Evolutionary conservation across 2,888 invertebrate genomes (phyloP).

Genomic region (Drosophila neotestacea): DNA sequence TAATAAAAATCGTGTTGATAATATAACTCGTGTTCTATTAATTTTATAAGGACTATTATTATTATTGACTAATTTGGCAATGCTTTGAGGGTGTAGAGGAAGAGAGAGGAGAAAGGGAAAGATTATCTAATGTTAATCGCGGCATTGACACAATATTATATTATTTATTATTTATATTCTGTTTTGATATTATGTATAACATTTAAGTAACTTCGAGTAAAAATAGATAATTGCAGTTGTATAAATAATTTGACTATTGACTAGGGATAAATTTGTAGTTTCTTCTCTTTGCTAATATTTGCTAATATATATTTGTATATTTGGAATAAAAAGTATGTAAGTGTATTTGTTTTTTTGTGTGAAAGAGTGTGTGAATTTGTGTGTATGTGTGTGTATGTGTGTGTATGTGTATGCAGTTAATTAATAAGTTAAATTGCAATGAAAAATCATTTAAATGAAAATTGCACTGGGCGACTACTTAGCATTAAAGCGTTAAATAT

Average conservation of each 20-base stretch:
- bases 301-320: constrained; percentile 75
- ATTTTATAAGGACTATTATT: constrained; percentile 18
- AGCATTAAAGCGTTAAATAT: constrained; percentile 46
- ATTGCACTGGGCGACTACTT: constrained; percentile 72
- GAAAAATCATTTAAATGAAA: constrained; percentile 28
- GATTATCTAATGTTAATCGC: constrained; percentile 6
- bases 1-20: constrained; percentile 28
- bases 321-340: constrained; percentile 64
- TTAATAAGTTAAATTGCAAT: constrained; percentile 55
- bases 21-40: constrained; percentile 37
- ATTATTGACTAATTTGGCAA: constrained; percentile 50
- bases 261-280: constrained; percentile 83
- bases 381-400: constrained; percentile 11
- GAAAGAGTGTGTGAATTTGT: constrained; percentile 2
- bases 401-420: constrained; percentile 23
- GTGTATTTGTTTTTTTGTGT: constrained; percentile 11
- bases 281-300: constrained; percentile 62
- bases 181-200: constrained; percentile 40
- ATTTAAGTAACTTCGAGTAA: constrained; percentile 59
- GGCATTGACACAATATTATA: constrained; percentile 37
- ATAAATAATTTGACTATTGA: constrained; percentile 84
- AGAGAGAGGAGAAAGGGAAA: too few relatives aligned
- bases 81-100: constrained; percentile 9
- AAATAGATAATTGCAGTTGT: constrained; percentile 65
- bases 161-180: constrained; percentile 13